A percentile compares a stretch with the other conserved stretches of the same genome.
Conservation (phyloP, 2,888 invertebrate genomes). For the Lasiommata megera region DNA sequence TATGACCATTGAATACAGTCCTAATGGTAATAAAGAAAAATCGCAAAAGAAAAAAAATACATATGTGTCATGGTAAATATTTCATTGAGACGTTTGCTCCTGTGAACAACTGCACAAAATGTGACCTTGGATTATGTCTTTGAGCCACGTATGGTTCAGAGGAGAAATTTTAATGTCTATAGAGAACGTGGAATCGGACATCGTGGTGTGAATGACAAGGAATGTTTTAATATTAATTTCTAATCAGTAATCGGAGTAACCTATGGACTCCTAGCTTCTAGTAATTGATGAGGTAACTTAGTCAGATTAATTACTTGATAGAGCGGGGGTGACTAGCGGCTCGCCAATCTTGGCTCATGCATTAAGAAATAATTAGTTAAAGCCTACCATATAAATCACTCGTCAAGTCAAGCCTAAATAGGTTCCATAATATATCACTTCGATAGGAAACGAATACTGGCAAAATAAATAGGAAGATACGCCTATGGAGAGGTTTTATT, state of each 20-base stretch:
- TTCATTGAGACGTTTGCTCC: too few relatives aligned
- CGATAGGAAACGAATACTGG: background rate
- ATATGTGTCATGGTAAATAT: too few relatives aligned
- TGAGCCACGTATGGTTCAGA: too few relatives aligned
- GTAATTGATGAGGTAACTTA: background rate
- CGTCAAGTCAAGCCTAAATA: slow-evolving; percentile 2
- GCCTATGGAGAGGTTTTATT: background rate
- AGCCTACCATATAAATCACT: slow-evolving; percentile 8
- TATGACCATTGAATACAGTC: too few relatives aligned
- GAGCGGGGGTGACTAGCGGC: background rate
- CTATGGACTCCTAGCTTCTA: too few relatives aligned
- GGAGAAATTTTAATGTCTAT: too few relatives aligned
- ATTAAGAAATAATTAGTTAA: slow-evolving; percentile 8
- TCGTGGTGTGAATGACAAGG: background rate
- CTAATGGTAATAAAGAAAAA: too few relatives aligned
- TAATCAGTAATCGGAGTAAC: background rate
- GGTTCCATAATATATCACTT: slow-evolving; percentile 7
- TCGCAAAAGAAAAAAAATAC: too few relatives aligned
- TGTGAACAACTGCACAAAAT: too few relatives aligned
- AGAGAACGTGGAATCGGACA: too few relatives aligned
- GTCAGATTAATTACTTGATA: background rate
- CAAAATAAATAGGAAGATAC: background rate
- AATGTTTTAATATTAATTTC: background rate
- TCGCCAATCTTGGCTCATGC: slow-evolving; percentile 1
- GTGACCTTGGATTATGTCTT: too few relatives aligned